These are phyloP conservation scores for Gortyna flavago DNA, from an alignment of 2,888 invertebrate species.

Conservation along the genomic window DNA sequence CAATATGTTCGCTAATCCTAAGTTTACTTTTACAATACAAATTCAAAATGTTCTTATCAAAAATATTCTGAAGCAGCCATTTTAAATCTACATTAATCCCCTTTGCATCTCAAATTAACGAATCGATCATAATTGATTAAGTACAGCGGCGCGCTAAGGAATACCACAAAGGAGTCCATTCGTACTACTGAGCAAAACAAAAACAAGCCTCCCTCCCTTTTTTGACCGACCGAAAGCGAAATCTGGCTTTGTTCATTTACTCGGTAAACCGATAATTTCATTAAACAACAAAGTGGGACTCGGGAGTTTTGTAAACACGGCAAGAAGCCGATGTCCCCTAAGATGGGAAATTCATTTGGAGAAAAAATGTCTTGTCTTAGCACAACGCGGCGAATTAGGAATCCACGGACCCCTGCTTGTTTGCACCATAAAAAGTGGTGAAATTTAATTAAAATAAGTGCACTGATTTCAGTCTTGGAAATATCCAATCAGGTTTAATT, in stretches of 20 bases:
- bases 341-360: conserved; percentile 88
- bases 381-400: conserved; percentile 81
- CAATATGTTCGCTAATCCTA: background rate
- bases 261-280: conserved; percentile 90
- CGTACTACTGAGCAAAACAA: conserved; percentile 84
- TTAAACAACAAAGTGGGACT: conserved; percentile 90
- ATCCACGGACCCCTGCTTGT: conserved; percentile 73
- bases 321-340: conserved; percentile 90
- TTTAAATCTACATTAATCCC: conserved; percentile 73
- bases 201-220: conserved; percentile 83
- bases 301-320: conserved; percentile 87
- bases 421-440: conserved; percentile 70
- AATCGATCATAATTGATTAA: conserved; percentile 90
- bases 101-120: conserved; percentile 86
- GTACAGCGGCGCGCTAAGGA: conserved; percentile 81
- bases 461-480: conserved; percentile 66
- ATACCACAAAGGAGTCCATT: conserved; percentile 86
- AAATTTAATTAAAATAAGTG: conserved; percentile 68
- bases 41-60: conserved; percentile 49
- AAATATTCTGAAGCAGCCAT: conserved; percentile 63
- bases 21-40: conserved; percentile 11
- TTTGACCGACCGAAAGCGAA: conserved; percentile 87
- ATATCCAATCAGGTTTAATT: conserved; percentile 60
- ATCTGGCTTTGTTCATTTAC: conserved; percentile 90
- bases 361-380: conserved; percentile 85